Evolutionary conservation across 2,113 vertebrate genomes (phyloP).

Genomic region (Clarias magur): DNA sequence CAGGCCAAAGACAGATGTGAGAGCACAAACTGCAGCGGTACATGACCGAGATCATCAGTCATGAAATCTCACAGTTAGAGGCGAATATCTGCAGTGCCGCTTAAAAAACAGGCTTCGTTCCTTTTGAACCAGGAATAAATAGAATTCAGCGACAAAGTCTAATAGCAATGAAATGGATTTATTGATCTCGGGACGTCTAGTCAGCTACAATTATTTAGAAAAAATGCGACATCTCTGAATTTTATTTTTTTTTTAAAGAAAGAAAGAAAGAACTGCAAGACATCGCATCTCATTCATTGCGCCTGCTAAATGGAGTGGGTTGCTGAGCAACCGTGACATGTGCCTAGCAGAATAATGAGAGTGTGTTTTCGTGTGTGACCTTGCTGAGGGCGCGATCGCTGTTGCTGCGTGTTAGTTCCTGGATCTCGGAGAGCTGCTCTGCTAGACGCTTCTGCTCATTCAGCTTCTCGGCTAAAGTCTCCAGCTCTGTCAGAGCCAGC

Average conservation of each 20-base stretch:
- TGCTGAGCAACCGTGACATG: conserved; percentile 7
- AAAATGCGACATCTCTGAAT: neutral
- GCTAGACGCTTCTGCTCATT: conserved; percentile 86
- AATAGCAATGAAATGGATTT: conserved; percentile 12
- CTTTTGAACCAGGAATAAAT: conserved; percentile 8
- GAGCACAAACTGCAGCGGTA: conserved; percentile 17
- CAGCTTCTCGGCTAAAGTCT: conserved; percentile 82
- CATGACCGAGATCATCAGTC: conserved; percentile 35
- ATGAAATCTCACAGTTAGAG: neutral
- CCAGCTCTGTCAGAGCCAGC: conserved; percentile 84
- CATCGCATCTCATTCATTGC: conserved; percentile 7
- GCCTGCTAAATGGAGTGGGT: conserved; percentile 4
- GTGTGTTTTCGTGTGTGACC: conserved; percentile 60
- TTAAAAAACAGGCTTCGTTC: neutral
- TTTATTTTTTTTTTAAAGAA: neutral
- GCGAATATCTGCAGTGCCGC: neutral
- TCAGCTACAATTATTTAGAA: neutral
- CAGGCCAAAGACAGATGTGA: neutral
- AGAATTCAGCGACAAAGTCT: neutral
- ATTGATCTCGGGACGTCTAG: neutral
- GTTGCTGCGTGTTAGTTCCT: conserved; percentile 81
- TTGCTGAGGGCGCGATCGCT: conserved; percentile 81
- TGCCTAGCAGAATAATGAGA: neutral
- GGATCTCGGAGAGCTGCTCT: conserved; percentile 82
- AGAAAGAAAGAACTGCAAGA: neutral